Base-by-base conservation (phyloP, 1,140 invertebrate species). In the Sinonovacula constricta region DNA sequence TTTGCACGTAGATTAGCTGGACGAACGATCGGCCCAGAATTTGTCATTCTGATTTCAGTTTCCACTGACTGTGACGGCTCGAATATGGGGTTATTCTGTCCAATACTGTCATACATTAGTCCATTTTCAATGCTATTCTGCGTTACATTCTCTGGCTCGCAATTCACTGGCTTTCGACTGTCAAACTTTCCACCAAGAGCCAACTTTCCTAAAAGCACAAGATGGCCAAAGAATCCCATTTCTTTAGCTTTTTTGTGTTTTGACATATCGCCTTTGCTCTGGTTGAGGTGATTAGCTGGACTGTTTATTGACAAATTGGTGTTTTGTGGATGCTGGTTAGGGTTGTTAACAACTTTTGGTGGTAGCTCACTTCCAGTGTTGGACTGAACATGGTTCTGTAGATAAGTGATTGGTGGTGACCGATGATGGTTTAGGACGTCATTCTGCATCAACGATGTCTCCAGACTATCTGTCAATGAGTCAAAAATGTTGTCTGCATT, bases 361-460 rank as follows among this genome's bases (percentile, higher is more conserved):
- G 51, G 79, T 45, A 59, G 59, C 39, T 79, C 49, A 30, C 28
- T 49, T 53, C 36, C 56, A 39, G 79, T 68, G 31, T 85, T 78
- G 15, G 88, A 89, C 70, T 92, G 93, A n/a, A 95, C 94, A 22
- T 94, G 94, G 86, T 96, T 96, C 84, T 95, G 95, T 0, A 95
- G 92, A 81, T 94, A 95, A 0, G 95, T 94, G 82, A 95, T 93
- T 0, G 94, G 94, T 22, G 93, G 92, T 30, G 92, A 83, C 49
- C 83, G 63, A 36, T 81, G 79, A 3, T 85, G 84, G 76, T 80
- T 83, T 53, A 92, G 84, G 56, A 89, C 91, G 83, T 93, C 93
- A 71, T 92, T 91, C 54, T 91, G 90, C 22, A 93, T 89, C 3
- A 93, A 87, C 24, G 90, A 91, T 5, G 83, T 84, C 28, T 88